Evolutionary conservation across 1,140 invertebrate species (phyloP), one percentile per base, ranked within the genome.

Genomic region (Diabrotica virgifera): DNA sequence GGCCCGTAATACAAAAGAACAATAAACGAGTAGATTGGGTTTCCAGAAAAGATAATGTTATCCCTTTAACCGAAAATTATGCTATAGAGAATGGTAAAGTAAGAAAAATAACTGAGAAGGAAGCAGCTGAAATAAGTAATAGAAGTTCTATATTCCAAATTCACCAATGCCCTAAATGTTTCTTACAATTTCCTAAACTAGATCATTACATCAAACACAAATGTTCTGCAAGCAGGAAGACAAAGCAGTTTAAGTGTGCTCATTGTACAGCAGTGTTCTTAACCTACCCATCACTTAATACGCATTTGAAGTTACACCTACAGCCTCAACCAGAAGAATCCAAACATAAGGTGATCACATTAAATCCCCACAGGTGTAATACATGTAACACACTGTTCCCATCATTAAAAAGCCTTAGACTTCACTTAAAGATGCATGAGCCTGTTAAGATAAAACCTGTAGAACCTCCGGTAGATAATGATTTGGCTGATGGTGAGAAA

Each of bases 401-500:
- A 6, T 85, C 86, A 0, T 85, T 86, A 55, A 90, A 90, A 77
- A 87, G 85, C 40, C 73, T 88, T n/a, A 81, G 86, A 68, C 77
- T 90, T 35, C 89, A 91, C 73, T 85, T 84, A 67, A 81, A 87
- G 55, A 90, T 91, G 84, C 89, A 91, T 68, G 85, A 85, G 24
- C 85, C 85, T 1, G 76, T 89, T 2, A 85, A 86, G 74, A 81
- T 79, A 63, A 83, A 87, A 71, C 6, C 58, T 8, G 80, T 85
- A 0, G 80, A 85, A 13, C 81, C 84, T 10, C 82, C 83, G 9
- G 84, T 78, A 5, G 76, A 53, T 54, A 72, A 77, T 59, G 70
- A 70, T 50, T 76, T 61, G 63, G 76, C 66, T 77, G 59, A 77
- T 72, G 13, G 70, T 12, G 61, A 61, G 36, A 52, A 59, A 36